Evolutionary conservation across 2,797 vertebrate species (phyloP).

Genomic region (Syngnathus rostellatus): DNA sequence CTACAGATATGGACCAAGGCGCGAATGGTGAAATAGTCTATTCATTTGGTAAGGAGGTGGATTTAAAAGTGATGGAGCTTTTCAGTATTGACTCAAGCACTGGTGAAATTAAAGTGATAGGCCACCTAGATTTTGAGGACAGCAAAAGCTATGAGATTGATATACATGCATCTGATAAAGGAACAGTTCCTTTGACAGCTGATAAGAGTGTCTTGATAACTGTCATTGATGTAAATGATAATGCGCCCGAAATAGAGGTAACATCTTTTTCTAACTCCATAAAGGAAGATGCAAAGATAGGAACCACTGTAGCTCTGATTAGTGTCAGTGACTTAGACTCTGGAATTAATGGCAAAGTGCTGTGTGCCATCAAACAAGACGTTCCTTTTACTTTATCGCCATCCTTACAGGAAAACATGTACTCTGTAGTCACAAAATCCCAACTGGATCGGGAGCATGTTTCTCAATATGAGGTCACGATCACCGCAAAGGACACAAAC

Average conservation of each 20-base stretch:
- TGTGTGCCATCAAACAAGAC: conserved; percentile 37
- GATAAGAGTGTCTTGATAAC: conserved; percentile 49
- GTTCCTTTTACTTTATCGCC: conserved; percentile 52
- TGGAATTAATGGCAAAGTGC: conserved; percentile 53
- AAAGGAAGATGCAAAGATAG: conserved; percentile 57
- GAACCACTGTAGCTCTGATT: conserved; percentile 59
- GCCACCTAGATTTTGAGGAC: conserved; percentile 54
- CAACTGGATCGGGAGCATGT: conserved; percentile 48
- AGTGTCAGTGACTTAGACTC: conserved; percentile 60
- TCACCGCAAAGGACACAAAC: conserved; percentile 52
- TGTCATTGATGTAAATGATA: conserved; percentile 60
- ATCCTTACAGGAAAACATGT: conserved; percentile 55
- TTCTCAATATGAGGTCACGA: conserved; percentile 43
- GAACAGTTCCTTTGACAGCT: conserved; percentile 17
- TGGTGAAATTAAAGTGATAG: conserved; percentile 53
- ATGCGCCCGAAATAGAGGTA: conserved; percentile 66
- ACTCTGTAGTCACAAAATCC: conserved; percentile 42
- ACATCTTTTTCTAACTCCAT: conserved; percentile 66
- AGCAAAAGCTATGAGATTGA: conserved; percentile 52
- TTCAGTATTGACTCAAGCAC: conserved; percentile 50
- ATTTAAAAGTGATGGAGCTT: conserved; percentile 32
- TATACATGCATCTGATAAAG: conserved; percentile 57
- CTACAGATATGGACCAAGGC: conserved; percentile 52
- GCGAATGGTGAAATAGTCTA: conserved; percentile 47
- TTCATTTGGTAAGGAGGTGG: conserved; percentile 52